Evolutionary conservation across 2,797 vertebrate genomes (phyloP), one percentile per base, ranked within the genome.

Genomic region (Smutsia temminckii): DNA sequence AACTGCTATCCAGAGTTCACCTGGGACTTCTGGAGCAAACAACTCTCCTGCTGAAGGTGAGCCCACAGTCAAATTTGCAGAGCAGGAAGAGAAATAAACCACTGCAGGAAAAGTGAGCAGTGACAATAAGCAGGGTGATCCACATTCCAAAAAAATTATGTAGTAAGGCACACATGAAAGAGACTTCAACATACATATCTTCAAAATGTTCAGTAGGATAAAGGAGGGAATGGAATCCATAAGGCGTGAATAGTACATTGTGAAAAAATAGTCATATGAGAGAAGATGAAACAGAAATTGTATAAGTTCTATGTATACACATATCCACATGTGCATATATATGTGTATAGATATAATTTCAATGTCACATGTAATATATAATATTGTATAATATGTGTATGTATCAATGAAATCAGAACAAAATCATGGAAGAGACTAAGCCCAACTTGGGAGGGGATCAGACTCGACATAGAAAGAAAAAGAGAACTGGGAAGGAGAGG

Each of bases 91-190:
- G 37, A 88, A 72, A 81, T 87, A 75, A 89, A 42, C 10, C 74
- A 75, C 53, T 69, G 37, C 53, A 71, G 34, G 21, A 27, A 10
- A 37, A 68, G 42, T 89, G 57, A 79, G 40, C 57, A 74, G 53
- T 20, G n/a, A 83, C 13, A 63, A 66, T 75, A 68, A 85, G 29
- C 14, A 34, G 1, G 8, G 40, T 81, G 49, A 91, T 78, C 63
- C 40, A 25, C 42, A 66, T 68, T 72, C 46, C 59, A 89, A 89
- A 71, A 84, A 71, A 85, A 14, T 37, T 71, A 49, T 63, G 9
- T 77, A 75, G 71, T 79, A 94, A 85, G 34, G 18, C 34, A 93
- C 46, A n/a, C 77, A n/a, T 59, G 32, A 81, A 88, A 83, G 25
- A 74, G 32, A 69, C 25, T 77, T 72, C 53, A 92, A 42, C 49